phyloP scores from a whole-genome alignment of 64 coral and sea anemone species.

The Montipora cactus region DNA sequence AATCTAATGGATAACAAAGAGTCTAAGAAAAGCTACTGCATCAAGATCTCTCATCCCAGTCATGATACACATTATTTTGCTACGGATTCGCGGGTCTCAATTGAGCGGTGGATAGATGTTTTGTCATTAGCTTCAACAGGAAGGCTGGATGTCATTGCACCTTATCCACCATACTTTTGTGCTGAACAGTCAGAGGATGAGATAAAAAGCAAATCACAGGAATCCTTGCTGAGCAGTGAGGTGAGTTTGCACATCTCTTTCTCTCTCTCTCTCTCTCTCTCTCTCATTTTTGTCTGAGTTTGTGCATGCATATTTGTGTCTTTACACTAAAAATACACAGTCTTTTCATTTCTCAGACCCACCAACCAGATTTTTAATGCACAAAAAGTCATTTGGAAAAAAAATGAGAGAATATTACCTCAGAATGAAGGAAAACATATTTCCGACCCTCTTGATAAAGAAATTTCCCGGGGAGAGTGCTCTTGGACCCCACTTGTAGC shows the following conservation, averaged over 20 bases:
- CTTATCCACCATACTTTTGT: conserved; percentile 85
- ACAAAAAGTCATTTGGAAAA: too few relatives aligned
- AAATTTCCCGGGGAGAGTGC: too few relatives aligned
- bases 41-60: conserved; percentile 82
- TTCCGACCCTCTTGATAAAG: too few relatives aligned
- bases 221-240: conserved; percentile 81
- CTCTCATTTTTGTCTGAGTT: too few relatives aligned
- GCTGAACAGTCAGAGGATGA: conserved; percentile 63
- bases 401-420: too few relatives aligned
- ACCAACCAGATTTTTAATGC: too few relatives aligned
- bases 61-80: conserved; percentile 82
- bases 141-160: conserved; percentile 79
- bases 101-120: conserved; percentile 98
- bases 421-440: too few relatives aligned
- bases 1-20: conserved; percentile 89
- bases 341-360: too few relatives aligned
- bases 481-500: too few relatives aligned
- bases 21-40: conserved; percentile 80
- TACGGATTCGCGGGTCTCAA: conserved; percentile 85
- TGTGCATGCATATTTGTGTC: too few relatives aligned
- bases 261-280: background rate
- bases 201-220: conserved; percentile 60
- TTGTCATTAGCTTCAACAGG: conserved; percentile 92
- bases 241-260: background rate
- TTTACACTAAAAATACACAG: too few relatives aligned